Conservation (phyloP, 2,113 vertebrate species). For the Actenoides lindsayi region DNA sequence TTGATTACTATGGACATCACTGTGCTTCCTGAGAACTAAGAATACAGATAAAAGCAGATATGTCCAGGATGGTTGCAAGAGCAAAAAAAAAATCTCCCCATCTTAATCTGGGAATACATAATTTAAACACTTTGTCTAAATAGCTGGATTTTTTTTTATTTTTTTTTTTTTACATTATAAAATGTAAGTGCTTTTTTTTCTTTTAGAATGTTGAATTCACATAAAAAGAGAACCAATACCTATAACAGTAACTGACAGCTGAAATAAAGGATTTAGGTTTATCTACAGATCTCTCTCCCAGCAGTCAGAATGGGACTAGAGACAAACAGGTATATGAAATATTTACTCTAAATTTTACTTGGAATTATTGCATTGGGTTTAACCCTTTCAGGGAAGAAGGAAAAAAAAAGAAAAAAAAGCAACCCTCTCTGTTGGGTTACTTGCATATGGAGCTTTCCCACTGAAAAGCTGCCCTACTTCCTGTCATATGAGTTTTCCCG, state of each 20-base stretch:
- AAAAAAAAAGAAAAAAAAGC: neutral
- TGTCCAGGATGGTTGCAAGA: neutral
- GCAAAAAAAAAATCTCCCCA: neutral
- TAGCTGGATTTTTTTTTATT: neutral
- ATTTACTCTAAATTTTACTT: neutral
- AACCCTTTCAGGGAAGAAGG: neutral
- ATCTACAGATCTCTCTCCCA: neutral
- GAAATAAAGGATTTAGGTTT: neutral
- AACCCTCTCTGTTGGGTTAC: neutral
- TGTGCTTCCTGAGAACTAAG: neutral
- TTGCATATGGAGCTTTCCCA: neutral
- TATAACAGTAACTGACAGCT: neutral
- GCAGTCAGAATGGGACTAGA: neutral
- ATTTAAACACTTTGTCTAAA: neutral
- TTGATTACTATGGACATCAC: neutral
- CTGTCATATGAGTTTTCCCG: neutral
- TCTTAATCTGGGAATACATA: neutral
- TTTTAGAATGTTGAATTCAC: neutral
- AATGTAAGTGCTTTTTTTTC: neutral
- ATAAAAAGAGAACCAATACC: neutral
- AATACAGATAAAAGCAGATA: neutral
- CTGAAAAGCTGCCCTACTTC: neutral
- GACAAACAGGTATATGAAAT: neutral
- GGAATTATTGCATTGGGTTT: neutral
- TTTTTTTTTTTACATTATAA: neutral